Conservation (phyloP, 1,140 invertebrate species). For the Sycobia sp. region DNA sequence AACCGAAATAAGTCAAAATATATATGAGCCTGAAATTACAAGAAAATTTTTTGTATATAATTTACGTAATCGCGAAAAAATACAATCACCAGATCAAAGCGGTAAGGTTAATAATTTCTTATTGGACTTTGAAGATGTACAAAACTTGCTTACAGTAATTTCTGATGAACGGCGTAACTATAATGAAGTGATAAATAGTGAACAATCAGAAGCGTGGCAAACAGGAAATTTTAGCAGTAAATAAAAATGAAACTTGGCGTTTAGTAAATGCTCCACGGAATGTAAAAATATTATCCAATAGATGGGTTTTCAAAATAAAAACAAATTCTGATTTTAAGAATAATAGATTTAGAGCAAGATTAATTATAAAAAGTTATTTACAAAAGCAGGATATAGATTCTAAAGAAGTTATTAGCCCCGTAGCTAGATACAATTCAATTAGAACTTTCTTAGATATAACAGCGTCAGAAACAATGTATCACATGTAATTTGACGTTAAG, state of each 20-base stretch:
- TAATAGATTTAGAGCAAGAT: conserved; percentile 2
- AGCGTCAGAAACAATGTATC: neutral
- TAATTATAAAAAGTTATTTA: conserved; percentile 8
- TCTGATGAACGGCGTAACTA: conserved; percentile 1
- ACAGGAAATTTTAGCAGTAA: neutral
- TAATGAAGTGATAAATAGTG: neutral
- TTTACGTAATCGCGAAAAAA: neutral
- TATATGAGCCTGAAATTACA: neutral
- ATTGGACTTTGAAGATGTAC: neutral
- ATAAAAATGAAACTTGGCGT: conserved; percentile 11
- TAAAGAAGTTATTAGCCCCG: neutral
- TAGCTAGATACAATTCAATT: conserved; percentile 21
- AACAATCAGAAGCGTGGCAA: neutral
- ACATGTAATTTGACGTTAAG: conserved; percentile 5
- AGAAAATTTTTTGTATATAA: neutral
- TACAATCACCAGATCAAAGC: conserved; percentile 1
- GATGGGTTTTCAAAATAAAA: conserved; percentile 21
- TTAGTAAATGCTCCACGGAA: neutral
- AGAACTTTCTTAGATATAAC: conserved; percentile 4
- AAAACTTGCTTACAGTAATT: conserved; percentile 20
- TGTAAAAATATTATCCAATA: conserved; percentile 3
- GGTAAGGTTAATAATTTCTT: neutral
- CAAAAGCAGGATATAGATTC: conserved; percentile 2
- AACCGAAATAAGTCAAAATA: neutral
- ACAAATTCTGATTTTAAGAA: neutral